A percentile compares a stretch with the other conserved stretches of the same genome.
Evolutionary conservation across 2,113 vertebrate genomes (phyloP).

Genomic region (Morone chrysops): DNA sequence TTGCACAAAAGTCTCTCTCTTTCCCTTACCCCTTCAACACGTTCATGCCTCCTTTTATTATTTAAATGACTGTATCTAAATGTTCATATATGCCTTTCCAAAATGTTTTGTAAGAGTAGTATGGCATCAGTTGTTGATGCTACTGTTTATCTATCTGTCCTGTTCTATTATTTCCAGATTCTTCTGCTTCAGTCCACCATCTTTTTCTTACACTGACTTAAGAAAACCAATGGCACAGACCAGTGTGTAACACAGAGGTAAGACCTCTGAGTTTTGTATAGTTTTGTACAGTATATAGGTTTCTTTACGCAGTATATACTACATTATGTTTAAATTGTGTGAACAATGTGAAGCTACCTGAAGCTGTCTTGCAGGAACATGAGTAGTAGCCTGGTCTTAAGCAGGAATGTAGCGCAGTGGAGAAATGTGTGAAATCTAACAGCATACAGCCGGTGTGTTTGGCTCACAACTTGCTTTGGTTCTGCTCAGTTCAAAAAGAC

Average conservation of each 20-base stretch:
- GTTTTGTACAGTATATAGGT: constrained; percentile 74
- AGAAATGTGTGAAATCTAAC: constrained; percentile 42
- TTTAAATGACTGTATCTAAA: constrained; percentile 1
- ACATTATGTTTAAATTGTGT: constrained; percentile 44
- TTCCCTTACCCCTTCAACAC: neutral
- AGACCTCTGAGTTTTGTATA: constrained; percentile 61
- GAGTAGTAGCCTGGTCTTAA: constrained; percentile 39
- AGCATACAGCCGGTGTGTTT: constrained; percentile 17
- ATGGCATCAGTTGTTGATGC: constrained; percentile 15
- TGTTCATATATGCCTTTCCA: neutral
- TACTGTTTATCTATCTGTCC: constrained; percentile 26
- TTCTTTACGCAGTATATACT: constrained; percentile 67
- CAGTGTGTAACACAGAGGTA: constrained; percentile 41
- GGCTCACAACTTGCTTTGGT: constrained; percentile 44
- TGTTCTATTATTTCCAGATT: constrained; percentile 9
- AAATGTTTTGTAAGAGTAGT: constrained; percentile 20
- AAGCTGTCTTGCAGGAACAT: constrained; percentile 43
- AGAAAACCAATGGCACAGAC: constrained; percentile 47
- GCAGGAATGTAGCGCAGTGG: constrained; percentile 50
- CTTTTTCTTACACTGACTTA: constrained; percentile 12
- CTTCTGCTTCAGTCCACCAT: neutral
- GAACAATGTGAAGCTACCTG: constrained; percentile 42
- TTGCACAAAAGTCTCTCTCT: constrained; percentile 10
- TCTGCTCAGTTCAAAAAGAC: constrained; percentile 44
- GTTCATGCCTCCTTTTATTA: constrained; percentile 1